These are phyloP conservation scores for Saxidomus purpurata DNA, from an alignment of 1,140 invertebrate species.

Conservation along the genomic window DNA sequence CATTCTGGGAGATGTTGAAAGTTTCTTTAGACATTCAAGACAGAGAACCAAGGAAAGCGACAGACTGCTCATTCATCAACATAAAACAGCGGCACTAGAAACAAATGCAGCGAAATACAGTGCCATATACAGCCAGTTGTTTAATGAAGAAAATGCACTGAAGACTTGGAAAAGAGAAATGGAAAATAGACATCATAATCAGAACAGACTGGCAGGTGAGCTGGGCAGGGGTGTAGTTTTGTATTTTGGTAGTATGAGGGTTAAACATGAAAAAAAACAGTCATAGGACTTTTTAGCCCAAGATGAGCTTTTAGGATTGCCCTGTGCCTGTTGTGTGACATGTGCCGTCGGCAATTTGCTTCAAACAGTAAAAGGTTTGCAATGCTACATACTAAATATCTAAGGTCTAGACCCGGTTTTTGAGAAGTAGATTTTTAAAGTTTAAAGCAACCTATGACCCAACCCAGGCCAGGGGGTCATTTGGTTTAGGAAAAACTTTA, in stretches of 20 bases:
- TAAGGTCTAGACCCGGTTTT: background rate
- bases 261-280: background rate
- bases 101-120: background rate
- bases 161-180: background rate
- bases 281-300: background rate
- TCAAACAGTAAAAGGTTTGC: too few species aligned
- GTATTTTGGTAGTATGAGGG: background rate
- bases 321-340: background rate
- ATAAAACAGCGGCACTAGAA: background rate
- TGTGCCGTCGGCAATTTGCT: background rate
- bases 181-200: background rate
- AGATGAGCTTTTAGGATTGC: background rate
- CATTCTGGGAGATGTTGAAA: slow-evolving; percentile 23
- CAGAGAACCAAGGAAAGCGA: background rate
- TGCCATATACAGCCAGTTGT: background rate
- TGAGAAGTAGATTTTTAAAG: background rate
- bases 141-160: slow-evolving; percentile 3
- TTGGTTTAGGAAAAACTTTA: too few species aligned
- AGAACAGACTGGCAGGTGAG: slow-evolving; percentile 18
- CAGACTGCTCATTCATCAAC: background rate
- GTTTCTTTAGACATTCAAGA: background rate
- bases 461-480: too few species aligned
- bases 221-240: background rate
- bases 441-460: too few species aligned
- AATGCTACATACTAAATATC: background rate